These are phyloP conservation scores for Bostrychus sinensis DNA, from an alignment of 2,113 vertebrate genomes.

Conservation along the genomic window DNA sequence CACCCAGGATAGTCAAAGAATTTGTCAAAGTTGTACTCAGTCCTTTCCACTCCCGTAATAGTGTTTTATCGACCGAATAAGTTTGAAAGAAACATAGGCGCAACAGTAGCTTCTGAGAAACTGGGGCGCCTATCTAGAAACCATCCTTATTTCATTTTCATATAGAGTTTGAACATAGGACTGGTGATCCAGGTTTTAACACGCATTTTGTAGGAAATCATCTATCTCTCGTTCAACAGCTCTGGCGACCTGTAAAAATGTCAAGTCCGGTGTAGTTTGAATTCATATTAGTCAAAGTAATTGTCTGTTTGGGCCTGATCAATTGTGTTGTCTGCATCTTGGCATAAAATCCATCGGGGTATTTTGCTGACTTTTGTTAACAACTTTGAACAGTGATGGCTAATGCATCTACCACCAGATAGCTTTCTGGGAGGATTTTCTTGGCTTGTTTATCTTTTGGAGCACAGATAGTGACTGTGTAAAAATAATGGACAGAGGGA, in stretches of 20 bases:
- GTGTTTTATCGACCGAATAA: not conserved
- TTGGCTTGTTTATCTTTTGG: conserved; percentile 2
- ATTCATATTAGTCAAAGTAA: conserved; percentile 14
- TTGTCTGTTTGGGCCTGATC: not conserved
- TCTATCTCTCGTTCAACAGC: not conserved
- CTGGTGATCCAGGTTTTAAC: too few relatives aligned
- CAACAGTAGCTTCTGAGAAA: not conserved
- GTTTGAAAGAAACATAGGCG: not conserved
- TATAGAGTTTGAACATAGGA: too few relatives aligned
- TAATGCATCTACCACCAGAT: not conserved
- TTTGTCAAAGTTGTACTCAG: not conserved
- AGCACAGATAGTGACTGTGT: conserved; percentile 19
- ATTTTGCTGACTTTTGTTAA: not conserved
- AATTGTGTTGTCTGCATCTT: not conserved
- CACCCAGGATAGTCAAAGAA: not conserved
- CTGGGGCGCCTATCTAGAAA: not conserved
- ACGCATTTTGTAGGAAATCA: too few relatives aligned
- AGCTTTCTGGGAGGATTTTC: not conserved
- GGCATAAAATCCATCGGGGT: not conserved
- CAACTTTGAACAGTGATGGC: not conserved
- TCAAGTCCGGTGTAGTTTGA: not conserved
- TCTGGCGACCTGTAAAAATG: not conserved
- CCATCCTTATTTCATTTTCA: not conserved
- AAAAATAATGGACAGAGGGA: conserved; percentile 21
- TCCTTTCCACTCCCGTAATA: not conserved